A percentile compares a stretch with the other conserved stretches of the same genome.
These are phyloP conservation scores for Aphodius granarius DNA, from an alignment of 2,888 invertebrate genomes.

Conservation along the genomic window DNA sequence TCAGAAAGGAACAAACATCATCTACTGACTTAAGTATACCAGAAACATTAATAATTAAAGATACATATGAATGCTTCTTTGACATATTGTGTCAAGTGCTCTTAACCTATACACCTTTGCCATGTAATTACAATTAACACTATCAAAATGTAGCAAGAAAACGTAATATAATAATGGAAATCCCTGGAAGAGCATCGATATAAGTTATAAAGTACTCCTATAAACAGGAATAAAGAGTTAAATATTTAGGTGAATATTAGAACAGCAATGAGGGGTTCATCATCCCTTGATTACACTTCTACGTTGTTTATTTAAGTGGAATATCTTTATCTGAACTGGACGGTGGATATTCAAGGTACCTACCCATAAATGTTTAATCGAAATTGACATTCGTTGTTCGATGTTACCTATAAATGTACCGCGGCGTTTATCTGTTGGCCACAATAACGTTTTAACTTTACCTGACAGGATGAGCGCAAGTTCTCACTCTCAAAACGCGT, in stretches of 20 bases:
- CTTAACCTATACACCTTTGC: background rate
- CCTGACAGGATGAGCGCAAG: background rate
- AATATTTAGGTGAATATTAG: background rate
- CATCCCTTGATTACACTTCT: background rate
- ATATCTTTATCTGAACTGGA: background rate
- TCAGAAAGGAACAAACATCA: too few relatives aligned
- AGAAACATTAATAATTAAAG: background rate
- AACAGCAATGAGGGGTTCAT: background rate
- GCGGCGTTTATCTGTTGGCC: background rate
- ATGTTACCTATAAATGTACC: background rate
- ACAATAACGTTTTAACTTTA: background rate
- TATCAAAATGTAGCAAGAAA: background rate
- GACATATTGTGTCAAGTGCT: background rate
- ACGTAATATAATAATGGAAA: background rate
- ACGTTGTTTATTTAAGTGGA: background rate
- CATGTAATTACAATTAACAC: background rate
- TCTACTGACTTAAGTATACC: background rate
- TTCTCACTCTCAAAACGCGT: background rate
- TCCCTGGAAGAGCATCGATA: background rate
- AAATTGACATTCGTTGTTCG: background rate
- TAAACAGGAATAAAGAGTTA: background rate
- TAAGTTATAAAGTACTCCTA: background rate
- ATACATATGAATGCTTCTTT: background rate
- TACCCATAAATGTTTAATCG: background rate
- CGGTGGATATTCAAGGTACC: background rate